Evolutionary conservation across 2,113 vertebrate species (phyloP).

Genomic region (Phalacrocorax aristotelis): DNA sequence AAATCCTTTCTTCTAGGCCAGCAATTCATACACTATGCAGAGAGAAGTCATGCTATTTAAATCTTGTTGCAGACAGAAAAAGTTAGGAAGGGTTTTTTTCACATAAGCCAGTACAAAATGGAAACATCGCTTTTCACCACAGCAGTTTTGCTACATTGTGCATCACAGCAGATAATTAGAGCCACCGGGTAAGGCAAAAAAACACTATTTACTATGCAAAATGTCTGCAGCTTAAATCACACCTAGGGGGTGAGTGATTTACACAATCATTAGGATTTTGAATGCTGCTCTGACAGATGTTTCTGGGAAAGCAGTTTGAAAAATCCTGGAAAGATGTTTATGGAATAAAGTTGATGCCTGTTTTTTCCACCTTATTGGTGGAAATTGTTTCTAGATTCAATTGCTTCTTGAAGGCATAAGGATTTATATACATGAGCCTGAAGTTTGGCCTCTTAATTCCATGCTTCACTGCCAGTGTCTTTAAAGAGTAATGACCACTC

Average conservation of each 20-base stretch:
- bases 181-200: not conserved
- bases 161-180: not conserved
- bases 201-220: not conserved
- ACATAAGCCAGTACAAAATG: not conserved
- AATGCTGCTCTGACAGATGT: not conserved
- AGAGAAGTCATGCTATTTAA: not conserved
- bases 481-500: not conserved
- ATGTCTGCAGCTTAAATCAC: not conserved
- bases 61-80: not conserved
- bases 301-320: not conserved
- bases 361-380: not conserved
- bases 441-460: not conserved
- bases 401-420: not conserved
- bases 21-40: not conserved
- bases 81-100: accelerated
- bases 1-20: not conserved
- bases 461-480: not conserved
- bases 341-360: not conserved
- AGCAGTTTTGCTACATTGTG: not conserved
- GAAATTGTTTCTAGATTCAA: not conserved
- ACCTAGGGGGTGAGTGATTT: not conserved
- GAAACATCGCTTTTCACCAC: not conserved
- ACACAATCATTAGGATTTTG: not conserved
- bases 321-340: not conserved
- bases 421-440: not conserved